phyloP scores from a whole-genome alignment of 2,888 invertebrate genomes.

The Pterostichus madidus region DNA sequence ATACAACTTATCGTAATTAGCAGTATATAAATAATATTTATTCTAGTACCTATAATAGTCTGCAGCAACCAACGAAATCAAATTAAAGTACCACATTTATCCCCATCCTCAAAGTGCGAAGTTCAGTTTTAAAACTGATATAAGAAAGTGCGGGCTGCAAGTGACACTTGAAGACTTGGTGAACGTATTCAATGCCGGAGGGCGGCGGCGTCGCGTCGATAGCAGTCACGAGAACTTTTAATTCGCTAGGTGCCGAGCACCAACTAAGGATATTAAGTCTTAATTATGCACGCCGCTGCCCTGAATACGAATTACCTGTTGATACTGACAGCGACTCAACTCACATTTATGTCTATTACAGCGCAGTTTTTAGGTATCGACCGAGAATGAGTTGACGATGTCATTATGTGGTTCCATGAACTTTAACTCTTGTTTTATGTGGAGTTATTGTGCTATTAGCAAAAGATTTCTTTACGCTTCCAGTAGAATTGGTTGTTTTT shows the following conservation, averaged over 20 bases:
- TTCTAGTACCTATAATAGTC: not conserved
- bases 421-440: too few relatives aligned
- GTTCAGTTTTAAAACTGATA: conserved; percentile 1
- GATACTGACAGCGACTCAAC: conserved; percentile 40
- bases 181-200: not conserved
- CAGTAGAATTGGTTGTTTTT: too few relatives aligned
- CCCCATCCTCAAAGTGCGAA: not conserved
- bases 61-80: not conserved
- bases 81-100: not conserved
- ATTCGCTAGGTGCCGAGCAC: not conserved
- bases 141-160: not conserved
- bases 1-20: too few relatives aligned
- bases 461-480: too few relatives aligned
- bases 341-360: conserved; percentile 24
- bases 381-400: not conserved
- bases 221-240: conserved; percentile 8
- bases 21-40: too few relatives aligned
- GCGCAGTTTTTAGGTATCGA: not conserved
- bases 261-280: conserved; percentile 27
- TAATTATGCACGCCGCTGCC: conserved; percentile 54
- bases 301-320: conserved; percentile 65
- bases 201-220: not conserved
- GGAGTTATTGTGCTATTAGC: too few relatives aligned
- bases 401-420: not conserved
- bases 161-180: conserved; percentile 2